Conservation (phyloP, 2,888 invertebrate genomes). For the Neoascia interrupta region DNA sequence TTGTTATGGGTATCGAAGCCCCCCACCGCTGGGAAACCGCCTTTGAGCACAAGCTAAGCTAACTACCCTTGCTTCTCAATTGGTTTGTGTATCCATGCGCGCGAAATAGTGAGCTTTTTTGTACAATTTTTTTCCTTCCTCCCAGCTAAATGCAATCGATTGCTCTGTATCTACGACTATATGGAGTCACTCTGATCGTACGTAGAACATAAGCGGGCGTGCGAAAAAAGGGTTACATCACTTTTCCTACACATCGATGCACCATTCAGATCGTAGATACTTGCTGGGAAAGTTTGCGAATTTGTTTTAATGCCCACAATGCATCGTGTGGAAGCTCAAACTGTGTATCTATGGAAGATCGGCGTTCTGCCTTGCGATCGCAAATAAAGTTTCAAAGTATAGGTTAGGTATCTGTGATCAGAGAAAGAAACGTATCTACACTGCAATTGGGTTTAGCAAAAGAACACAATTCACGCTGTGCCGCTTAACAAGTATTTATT, state of each 20-base stretch:
- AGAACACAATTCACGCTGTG: conserved; percentile 56
- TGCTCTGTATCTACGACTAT: conserved; percentile 16
- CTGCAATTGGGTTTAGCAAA: conserved; percentile 22
- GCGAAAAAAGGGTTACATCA: conserved; percentile 64
- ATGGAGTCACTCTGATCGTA: background rate
- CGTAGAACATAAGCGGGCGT: conserved; percentile 42
- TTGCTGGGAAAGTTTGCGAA: background rate
- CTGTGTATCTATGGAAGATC: conserved; percentile 11
- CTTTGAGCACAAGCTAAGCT: background rate
- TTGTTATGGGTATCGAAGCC: background rate
- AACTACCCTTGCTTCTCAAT: conserved; percentile 50
- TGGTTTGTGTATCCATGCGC: conserved; percentile 49
- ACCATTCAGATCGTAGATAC: background rate
- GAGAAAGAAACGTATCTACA: conserved; percentile 3
- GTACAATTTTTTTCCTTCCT: background rate
- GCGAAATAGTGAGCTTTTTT: conserved; percentile 47
- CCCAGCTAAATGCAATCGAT: conserved; percentile 33
- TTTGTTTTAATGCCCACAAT: background rate
- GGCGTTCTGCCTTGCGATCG: conserved; percentile 5
- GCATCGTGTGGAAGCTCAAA: conserved; percentile 21
- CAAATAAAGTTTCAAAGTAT: background rate
- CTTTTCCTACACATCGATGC: background rate
- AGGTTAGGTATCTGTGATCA: conserved; percentile 7
- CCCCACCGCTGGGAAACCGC: background rate
- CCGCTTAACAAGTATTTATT: conserved; percentile 55